These are phyloP conservation scores for Rhadina sibilatrix DNA, from an alignment of 2,113 vertebrate genomes.

Conservation along the genomic window DNA sequence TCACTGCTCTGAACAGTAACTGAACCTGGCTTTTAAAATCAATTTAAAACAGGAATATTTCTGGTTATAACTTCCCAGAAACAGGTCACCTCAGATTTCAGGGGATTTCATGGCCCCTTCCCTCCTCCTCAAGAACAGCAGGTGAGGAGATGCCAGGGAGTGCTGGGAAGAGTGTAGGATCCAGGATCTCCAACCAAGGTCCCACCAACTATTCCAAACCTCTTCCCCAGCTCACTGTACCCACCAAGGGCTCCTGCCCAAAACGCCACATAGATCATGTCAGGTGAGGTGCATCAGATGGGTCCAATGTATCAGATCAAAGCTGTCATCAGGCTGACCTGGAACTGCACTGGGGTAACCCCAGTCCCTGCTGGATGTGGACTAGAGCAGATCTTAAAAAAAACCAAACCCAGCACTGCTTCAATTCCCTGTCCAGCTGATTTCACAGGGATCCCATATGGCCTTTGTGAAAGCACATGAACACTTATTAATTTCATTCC, in stretches of 20 bases:
- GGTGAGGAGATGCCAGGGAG: neutral
- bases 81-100: neutral
- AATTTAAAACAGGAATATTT: neutral
- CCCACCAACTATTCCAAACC: neutral
- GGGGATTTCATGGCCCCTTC: neutral
- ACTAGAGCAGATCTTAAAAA: neutral
- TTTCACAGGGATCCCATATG: neutral
- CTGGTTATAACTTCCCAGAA: neutral
- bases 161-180: neutral
- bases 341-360: neutral
- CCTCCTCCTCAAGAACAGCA: neutral
- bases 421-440: neutral
- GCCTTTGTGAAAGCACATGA: neutral
- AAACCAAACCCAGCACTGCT: neutral
- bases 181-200: neutral
- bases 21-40: neutral
- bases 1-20: neutral
- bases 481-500: neutral
- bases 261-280: accelerated
- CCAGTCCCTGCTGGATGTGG: neutral
- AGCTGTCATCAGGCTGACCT: neutral
- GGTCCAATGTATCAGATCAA: neutral
- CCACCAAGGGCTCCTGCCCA: neutral
- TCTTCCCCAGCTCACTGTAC: neutral
- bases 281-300: accelerated